phyloP scores from a whole-genome alignment of 2,888 invertebrate species.

The Scelioninae gen. 1 region DNA sequence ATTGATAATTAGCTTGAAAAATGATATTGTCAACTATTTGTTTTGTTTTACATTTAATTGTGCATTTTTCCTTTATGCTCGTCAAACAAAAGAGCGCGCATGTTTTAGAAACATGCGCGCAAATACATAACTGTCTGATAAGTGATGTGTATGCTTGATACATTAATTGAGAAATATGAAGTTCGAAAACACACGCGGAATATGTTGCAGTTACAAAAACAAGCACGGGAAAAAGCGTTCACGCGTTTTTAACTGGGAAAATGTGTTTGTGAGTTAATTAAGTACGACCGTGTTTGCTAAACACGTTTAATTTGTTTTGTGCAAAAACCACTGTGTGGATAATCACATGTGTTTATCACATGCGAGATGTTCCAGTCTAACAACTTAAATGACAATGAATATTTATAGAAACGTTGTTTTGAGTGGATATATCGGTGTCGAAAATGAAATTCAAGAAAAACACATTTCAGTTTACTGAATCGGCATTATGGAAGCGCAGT shows the following conservation, averaged over 20 bases:
- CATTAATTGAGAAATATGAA: constrained; percentile 28
- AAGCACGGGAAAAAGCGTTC: constrained; percentile 1
- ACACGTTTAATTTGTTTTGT: constrained; percentile 4
- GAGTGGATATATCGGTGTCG: too few species aligned
- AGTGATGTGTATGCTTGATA: constrained; percentile 34
- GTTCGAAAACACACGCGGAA: constrained; percentile 10
- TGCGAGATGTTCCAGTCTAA: background rate
- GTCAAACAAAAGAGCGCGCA: constrained; percentile 28
- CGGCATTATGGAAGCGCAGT: too few species aligned
- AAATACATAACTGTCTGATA: constrained; percentile 41
- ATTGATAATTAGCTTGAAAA: constrained; percentile 2
- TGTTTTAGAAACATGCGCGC: constrained; percentile 38
- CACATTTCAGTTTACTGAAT: too few species aligned
- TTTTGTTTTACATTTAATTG: constrained; percentile 15
- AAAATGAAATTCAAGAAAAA: too few species aligned
- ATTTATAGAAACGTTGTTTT: background rate
- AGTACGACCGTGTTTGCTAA: background rate
- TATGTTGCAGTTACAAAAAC: background rate
- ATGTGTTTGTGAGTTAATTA: constrained; percentile 4
- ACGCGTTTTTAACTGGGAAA: constrained; percentile 3
- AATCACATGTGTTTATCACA: constrained; percentile 7
- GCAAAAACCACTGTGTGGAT: background rate
- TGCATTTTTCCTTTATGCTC: constrained; percentile 19
- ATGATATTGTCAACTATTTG: constrained; percentile 14
- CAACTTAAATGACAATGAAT: constrained; percentile 1